Percentiles rank a stretch among this genome's conserved stretches.
These are phyloP conservation scores for Papilio helenus DNA, from an alignment of 1,140 invertebrate genomes.

Conservation along the genomic window DNA sequence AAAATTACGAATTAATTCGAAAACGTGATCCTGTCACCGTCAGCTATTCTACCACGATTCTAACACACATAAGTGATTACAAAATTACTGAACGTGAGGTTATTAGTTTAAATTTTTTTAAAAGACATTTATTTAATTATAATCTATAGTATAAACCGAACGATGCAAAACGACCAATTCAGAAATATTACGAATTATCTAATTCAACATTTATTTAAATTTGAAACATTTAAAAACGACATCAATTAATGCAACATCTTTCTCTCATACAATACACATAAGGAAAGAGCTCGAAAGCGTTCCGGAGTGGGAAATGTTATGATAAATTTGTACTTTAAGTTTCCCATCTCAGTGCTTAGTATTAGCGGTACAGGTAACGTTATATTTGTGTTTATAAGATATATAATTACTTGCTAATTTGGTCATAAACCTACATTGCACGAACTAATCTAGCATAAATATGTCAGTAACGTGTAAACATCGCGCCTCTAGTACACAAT, in stretches of 20 bases:
- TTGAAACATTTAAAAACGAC: conserved; percentile 67
- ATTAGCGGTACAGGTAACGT: conserved; percentile 57
- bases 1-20: conserved; percentile 80
- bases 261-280: conserved; percentile 68
- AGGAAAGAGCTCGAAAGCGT: conserved; percentile 74
- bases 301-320: conserved; percentile 59
- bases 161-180: conserved; percentile 54
- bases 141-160: conserved; percentile 52
- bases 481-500: conserved; percentile 42
- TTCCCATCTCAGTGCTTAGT: conserved; percentile 52
- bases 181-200: conserved; percentile 56
- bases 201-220: conserved; percentile 72
- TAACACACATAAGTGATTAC: conserved; percentile 70
- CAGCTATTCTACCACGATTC: conserved; percentile 73
- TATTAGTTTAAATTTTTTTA: conserved; percentile 55
- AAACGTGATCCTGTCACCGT: conserved; percentile 74
- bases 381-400: conserved; percentile 67
- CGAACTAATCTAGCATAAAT: conserved; percentile 74
- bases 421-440: conserved; percentile 77
- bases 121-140: conserved; percentile 38
- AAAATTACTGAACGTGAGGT: conserved; percentile 57
- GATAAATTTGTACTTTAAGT: conserved; percentile 79
- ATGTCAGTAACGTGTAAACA: conserved; percentile 50
- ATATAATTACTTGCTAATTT: conserved; percentile 75
- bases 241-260: conserved; percentile 65